Evolutionary conservation across 2,888 invertebrate genomes (phyloP).

Genomic region (Drosophila greeni): DNA sequence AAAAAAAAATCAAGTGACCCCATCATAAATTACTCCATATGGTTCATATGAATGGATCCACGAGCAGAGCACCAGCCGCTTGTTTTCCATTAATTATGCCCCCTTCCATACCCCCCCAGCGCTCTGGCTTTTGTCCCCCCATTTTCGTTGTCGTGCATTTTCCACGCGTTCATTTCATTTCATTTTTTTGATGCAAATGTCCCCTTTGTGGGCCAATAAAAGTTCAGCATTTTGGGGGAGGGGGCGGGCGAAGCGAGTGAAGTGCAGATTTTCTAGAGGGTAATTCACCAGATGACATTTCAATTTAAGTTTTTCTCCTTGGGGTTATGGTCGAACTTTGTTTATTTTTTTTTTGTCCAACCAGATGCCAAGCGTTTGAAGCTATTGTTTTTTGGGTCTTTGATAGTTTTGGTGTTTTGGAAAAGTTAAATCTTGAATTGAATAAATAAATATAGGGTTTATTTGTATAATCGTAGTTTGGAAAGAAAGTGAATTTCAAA

Average conservation of each 20-base stretch:
- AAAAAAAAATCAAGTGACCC: constrained; percentile 14
- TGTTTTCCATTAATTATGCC: constrained; percentile 50
- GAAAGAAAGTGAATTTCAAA: too few species aligned
- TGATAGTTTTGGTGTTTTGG: background rate
- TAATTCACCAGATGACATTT: constrained; percentile 30
- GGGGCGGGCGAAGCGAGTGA: too few species aligned
- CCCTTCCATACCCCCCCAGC: background rate
- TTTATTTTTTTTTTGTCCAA: constrained; percentile 1
- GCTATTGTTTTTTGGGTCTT: background rate
- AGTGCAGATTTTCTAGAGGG: constrained; percentile 7
- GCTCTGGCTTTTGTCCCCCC: constrained; percentile 9
- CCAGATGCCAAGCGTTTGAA: constrained; percentile 1
- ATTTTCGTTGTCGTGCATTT: constrained; percentile 16
- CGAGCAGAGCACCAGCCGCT: constrained; percentile 26
- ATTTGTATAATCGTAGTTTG: too few species aligned
- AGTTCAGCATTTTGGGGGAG: constrained; percentile 3
- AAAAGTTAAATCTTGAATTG: background rate
- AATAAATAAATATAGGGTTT: background rate
- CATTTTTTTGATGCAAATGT: constrained; percentile 43
- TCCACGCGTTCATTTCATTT: constrained; percentile 38
- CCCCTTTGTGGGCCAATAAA: constrained; percentile 31
- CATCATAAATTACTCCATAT: constrained; percentile 45
- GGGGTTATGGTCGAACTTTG: constrained; percentile 10
- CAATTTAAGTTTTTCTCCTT: constrained; percentile 31
- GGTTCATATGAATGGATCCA: constrained; percentile 48